Base-by-base conservation (phyloP, 2,888 invertebrate genomes). In the Pachydiplax longipennis region DNA sequence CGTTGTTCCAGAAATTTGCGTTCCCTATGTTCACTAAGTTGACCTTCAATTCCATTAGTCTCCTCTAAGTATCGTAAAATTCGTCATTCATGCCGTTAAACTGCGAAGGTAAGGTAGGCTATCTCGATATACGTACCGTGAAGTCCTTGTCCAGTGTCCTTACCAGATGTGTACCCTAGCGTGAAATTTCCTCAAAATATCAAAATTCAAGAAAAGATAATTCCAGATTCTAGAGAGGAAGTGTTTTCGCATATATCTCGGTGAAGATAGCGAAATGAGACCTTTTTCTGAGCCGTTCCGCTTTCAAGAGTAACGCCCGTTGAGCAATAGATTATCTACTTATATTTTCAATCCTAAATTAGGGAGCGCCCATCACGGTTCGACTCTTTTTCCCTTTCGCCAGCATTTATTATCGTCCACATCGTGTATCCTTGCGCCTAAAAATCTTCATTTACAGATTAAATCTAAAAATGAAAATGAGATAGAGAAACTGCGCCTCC, bases 311-410 rank as follows among this genome's bases (percentile, higher is more conserved):
- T 87, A 83, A 83, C 83, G 31, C 53, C 35, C 61, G 61, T 87
- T 87, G 61, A 87, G 87, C 87, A 87, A 87, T 87, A 87, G 87
- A 31, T 73, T 73, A 87, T 87, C 61, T 87, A 82, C 18, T 58
- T 37, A 13, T 53, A 31, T 83, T 83, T 35, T 83, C 83, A 35
- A 44, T 44, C 83, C 83, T 13, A 83, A 82, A 83, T 83, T 83
- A 83, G 53, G 44, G 58, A 83, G 48, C 83, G 87, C 61, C 87
- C 35, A 61, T 87, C 87, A 87, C 61, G 61, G 61, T 87, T 87
- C 61, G 87, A n/a, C 22, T 13, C 13, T 73, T 73, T 8, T 73
- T 48, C 65, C 31, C 61, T 87, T 87, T 87, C 87, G 65, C 15
- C 87, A 83, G 31, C 13, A 65, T 61, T 61, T 25, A 10, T 48